phyloP scores from a whole-genome alignment of 2,113 vertebrate genomes.

The Fulica atra region DNA sequence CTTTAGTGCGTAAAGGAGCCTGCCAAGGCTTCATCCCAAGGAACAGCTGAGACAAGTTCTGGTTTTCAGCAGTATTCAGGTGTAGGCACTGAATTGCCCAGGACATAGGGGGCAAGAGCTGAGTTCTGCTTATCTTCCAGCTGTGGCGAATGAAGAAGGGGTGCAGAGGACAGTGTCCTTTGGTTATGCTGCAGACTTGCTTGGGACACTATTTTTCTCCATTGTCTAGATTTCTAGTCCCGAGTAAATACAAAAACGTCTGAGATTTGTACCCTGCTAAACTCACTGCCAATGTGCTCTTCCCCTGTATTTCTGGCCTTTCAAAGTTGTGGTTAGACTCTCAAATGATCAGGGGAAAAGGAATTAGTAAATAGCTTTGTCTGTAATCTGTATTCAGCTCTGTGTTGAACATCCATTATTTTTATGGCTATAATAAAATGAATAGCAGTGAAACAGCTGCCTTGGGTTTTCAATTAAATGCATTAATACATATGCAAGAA shows the following conservation, averaged over 20 bases:
- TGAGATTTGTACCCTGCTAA: background rate
- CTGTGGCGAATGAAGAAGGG: background rate
- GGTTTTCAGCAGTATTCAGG: background rate
- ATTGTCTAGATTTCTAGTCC: background rate
- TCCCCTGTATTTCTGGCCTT: background rate
- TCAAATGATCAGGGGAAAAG: background rate
- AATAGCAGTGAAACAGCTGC: constrained; percentile 29
- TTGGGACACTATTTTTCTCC: background rate
- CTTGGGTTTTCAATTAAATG: constrained; percentile 61
- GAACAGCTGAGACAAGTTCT: background rate
- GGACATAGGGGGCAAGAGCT: background rate
- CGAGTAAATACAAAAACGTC: background rate
- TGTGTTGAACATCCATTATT: constrained; percentile 44
- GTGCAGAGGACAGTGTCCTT: background rate
- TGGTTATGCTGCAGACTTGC: background rate
- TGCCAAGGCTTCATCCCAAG: background rate
- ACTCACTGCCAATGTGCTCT: background rate
- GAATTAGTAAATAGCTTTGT: constrained; percentile 39
- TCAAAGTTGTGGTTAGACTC: background rate
- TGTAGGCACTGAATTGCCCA: background rate
- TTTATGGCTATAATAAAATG: constrained; percentile 52
- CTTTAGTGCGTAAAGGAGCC: background rate
- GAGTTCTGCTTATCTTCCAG: background rate
- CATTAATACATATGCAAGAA: constrained; percentile 34
- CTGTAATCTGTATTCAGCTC: constrained; percentile 43